These are phyloP conservation scores for Aplochiton taeniatus DNA, from an alignment of 2,797 vertebrate species.

Conservation along the genomic window DNA sequence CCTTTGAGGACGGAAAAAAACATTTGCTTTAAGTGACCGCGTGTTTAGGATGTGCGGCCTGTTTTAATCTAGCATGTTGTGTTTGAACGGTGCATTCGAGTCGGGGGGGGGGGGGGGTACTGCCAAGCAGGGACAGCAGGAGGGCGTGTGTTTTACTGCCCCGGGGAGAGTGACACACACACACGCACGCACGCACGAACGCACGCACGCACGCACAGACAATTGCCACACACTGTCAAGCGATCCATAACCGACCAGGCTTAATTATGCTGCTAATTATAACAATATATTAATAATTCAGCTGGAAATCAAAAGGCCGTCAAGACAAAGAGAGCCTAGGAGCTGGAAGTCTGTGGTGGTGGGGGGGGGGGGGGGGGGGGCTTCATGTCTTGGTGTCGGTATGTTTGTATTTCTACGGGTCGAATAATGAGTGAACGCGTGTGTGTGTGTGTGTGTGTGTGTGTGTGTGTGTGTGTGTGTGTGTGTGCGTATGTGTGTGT, in stretches of 20 bases:
- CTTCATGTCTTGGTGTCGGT: slow-evolving; percentile 57
- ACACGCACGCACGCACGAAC: too few species aligned
- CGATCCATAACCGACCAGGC: slow-evolving; percentile 51
- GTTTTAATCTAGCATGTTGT: slow-evolving; percentile 67
- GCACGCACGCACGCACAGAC: too few species aligned
- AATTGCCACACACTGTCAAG: slow-evolving; percentile 38
- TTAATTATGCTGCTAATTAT: too few species aligned
- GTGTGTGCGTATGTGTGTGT: too few species aligned
- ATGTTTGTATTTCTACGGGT: too few species aligned
- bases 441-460: too few species aligned
- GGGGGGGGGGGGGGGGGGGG: slow-evolving; percentile 10
- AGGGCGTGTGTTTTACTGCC: slow-evolving; percentile 27
- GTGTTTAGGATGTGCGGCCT: too few species aligned
- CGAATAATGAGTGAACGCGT: too few species aligned
- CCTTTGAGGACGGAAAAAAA: slow-evolving; percentile 38
- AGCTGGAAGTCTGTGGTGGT: too few species aligned
- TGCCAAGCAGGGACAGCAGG: not conserved
- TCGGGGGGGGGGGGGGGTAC: slow-evolving; percentile 27
- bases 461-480: too few species aligned
- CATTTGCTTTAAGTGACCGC: too few species aligned
- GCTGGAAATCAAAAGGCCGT: slow-evolving; percentile 54
- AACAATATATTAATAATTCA: slow-evolving; percentile 70
- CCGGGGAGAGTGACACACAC: slow-evolving; percentile 31
- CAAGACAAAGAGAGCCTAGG: too few species aligned
- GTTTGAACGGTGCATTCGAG: slow-evolving; percentile 67